Conservation (phyloP, 2,113 vertebrate genomes). For the Cavia porcellus region DNA sequence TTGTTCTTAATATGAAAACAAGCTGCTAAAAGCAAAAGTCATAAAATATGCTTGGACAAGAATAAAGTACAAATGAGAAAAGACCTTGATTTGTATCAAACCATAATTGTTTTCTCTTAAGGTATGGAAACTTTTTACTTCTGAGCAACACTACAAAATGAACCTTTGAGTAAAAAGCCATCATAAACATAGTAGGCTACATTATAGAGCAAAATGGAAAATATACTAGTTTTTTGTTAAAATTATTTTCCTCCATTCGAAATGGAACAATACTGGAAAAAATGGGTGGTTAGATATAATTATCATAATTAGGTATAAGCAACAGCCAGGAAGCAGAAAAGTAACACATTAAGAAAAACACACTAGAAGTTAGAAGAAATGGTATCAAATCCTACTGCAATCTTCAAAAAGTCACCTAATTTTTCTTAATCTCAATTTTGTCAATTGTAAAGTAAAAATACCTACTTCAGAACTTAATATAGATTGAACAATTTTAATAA, state of each 20-base stretch:
- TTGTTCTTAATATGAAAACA: constrained; percentile 37
- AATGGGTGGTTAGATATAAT: neutral
- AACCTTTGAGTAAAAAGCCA: neutral
- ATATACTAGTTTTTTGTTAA: neutral
- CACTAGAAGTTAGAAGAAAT: constrained; percentile 37
- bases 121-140: constrained; percentile 29
- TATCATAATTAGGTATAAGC: neutral
- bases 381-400: constrained; percentile 1
- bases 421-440: constrained; percentile 55
- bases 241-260: constrained; percentile 25
- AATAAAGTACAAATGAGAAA: constrained; percentile 52
- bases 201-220: constrained; percentile 10
- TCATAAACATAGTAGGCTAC: neutral
- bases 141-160: neutral
- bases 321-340: neutral
- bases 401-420: constrained; percentile 28
- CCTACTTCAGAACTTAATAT: constrained; percentile 18
- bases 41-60: neutral
- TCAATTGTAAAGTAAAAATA: constrained; percentile 21
- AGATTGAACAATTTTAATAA: constrained; percentile 23
- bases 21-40: constrained; percentile 50
- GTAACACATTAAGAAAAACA: constrained; percentile 13
- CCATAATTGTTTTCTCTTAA: constrained; percentile 12
- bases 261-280: neutral
- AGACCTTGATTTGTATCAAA: constrained; percentile 26